Evolutionary conservation across 2,797 vertebrate species (phyloP), one percentile per base, ranked within the genome.

Genomic region (Galagoides demidoff): DNA sequence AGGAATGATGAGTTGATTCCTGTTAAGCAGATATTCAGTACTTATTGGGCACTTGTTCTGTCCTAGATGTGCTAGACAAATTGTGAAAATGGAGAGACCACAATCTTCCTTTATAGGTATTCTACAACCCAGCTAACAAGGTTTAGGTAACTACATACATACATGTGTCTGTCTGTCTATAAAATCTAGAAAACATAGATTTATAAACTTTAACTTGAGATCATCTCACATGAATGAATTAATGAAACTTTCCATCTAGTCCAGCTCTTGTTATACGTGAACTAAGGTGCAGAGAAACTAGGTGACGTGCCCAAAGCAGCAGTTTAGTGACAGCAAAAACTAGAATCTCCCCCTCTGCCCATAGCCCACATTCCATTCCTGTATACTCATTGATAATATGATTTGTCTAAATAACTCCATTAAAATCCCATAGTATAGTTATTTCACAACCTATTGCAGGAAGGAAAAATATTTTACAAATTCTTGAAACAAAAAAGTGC

Each of bases 401-500:
- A 49, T 77, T 92, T 89, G 22, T 57, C 22, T 85, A 34, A 89
- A 29, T 84, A 81, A 96, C 20, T 37, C 37, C 59, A 66, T 34
- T 79, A 92, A 64, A 94, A 61, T 61, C 39, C 70, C 68, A 86
- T 57, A 55, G 25, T 87, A 25, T 8, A 89, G 29, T 49, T 25
- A 20, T 79, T 85, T n/a, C 17, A 81, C 37, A 70, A 37, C 59
- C 55, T 91, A 34, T 86, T 92, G 71, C 88, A 73, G 70, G 73
- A 93, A 96, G 79, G 39, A n/a, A 84, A 88, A 81, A 23, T 74
- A 49, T 92, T 84, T 61, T 52, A 52, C 14, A 52, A 52, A 14
- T 83, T 94, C 66, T 93, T 77, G n/a, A 92, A 73, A 92, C 25
- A 90, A 81, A 45, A 87, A 68, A 89, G 34, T 74, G 12, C 59